Conservation (phyloP, 2,888 invertebrate species). For the Drosophila mayaguana region DNA sequence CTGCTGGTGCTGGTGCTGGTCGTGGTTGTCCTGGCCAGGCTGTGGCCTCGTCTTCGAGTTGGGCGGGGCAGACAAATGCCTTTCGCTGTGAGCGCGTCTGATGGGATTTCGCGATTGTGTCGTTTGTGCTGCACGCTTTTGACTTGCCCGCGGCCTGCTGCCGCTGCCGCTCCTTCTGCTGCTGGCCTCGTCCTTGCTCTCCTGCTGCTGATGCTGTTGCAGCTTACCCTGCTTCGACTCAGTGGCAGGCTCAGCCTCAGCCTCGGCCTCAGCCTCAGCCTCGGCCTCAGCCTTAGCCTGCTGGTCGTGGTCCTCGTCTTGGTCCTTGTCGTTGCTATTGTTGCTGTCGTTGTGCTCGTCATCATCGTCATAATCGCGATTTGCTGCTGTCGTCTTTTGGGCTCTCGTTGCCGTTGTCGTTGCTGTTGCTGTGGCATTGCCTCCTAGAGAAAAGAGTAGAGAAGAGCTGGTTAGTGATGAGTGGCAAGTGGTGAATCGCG, state of each 20-base stretch:
- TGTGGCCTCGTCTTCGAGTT: constrained; percentile 32
- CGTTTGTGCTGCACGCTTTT: constrained; percentile 76
- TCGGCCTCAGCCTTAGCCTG: constrained; percentile 14
- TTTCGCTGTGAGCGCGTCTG: constrained; percentile 84
- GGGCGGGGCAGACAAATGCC: constrained; percentile 75
- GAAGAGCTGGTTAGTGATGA: constrained; percentile 37
- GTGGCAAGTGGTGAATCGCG: constrained; percentile 66
- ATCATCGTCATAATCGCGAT: constrained; percentile 81
- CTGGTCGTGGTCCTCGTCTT: constrained; percentile 1
- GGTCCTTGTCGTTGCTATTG: constrained; percentile 47
- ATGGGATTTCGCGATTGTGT: constrained; percentile 85
- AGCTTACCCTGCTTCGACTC: constrained; percentile 12
- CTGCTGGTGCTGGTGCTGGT: background rate
- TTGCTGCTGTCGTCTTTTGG: constrained; percentile 73
- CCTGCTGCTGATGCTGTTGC: constrained; percentile 3
- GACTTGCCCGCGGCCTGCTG: constrained; percentile 73
- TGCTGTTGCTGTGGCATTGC: constrained; percentile 44
- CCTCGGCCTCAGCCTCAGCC: constrained; percentile 6
- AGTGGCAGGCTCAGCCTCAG: constrained; percentile 12
- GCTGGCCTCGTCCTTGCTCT: constrained; percentile 11
- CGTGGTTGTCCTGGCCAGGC: constrained; percentile 64
- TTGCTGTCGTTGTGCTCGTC: constrained; percentile 71
- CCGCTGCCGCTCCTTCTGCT: background rate
- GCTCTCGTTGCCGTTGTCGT: constrained; percentile 39
- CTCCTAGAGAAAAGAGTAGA: constrained; percentile 58